These are phyloP conservation scores for Nautilus pompilius DNA, from an alignment of 1,140 invertebrate genomes.

Conservation along the genomic window DNA sequence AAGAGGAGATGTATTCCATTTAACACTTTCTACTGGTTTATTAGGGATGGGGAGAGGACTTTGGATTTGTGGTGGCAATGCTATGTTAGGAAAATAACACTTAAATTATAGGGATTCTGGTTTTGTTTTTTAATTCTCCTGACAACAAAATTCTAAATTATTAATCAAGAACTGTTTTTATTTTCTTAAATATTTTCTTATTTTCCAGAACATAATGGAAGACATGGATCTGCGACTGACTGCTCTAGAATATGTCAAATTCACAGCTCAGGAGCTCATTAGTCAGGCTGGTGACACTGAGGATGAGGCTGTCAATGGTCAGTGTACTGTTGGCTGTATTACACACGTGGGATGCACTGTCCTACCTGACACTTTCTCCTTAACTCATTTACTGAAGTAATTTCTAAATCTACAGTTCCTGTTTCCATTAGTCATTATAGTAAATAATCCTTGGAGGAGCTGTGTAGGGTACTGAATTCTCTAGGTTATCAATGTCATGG, in stretches of 20 bases:
- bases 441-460: no score
- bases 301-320: conserved; percentile 62
- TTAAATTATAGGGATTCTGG: background rate
- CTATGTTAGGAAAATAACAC: background rate
- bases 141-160: background rate
- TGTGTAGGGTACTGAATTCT: no score
- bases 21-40: no score
- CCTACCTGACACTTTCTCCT: no score
- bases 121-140: background rate
- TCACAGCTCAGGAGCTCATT: conserved; percentile 90
- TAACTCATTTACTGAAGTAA: no score
- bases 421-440: no score
- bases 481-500: no score
- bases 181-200: background rate
- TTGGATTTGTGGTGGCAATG: no score
- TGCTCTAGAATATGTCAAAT: conserved; percentile 87
- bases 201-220: conserved; percentile 69
- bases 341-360: no score
- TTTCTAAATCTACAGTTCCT: no score
- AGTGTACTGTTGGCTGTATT: background rate
- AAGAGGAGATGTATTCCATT: no score
- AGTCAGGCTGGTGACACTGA: conserved; percentile 83
- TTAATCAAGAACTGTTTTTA: background rate
- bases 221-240: conserved; percentile 87
- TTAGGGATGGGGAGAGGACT: no score